Conservation (phyloP, 2,888 invertebrate species). For the Agonopterix arenella region DNA sequence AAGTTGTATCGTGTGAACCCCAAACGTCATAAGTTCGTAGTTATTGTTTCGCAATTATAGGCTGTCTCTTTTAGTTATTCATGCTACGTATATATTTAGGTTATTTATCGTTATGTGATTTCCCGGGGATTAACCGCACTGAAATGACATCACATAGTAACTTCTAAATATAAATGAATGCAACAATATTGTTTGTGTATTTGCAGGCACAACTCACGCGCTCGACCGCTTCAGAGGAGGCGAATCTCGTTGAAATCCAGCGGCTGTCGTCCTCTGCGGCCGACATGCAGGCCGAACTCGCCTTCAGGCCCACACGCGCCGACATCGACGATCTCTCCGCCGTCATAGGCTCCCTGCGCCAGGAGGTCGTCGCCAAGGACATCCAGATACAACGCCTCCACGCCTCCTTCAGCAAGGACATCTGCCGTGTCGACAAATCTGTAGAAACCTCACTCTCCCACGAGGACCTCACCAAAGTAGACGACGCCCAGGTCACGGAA, state of each 20-base stretch:
- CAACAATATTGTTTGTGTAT: neutral
- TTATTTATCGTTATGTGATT: no score
- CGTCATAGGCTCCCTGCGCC: constrained; percentile 44
- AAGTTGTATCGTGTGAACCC: no score
- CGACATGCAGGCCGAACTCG: constrained; percentile 75
- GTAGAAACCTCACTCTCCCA: constrained; percentile 28
- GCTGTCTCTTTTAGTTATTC: no score
- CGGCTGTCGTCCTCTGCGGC: constrained; percentile 65
- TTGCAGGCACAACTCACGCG: constrained; percentile 55
- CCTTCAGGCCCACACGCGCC: constrained; percentile 75
- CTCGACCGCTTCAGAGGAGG: constrained; percentile 72
- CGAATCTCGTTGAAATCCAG: constrained; percentile 75
- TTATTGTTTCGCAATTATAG: no score
- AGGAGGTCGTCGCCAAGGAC: constrained; percentile 37
- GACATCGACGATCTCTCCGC: constrained; percentile 75
- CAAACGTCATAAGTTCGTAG: no score
- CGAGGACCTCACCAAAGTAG: constrained; percentile 26
- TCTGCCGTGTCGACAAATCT: constrained; percentile 21
- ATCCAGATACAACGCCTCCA: constrained; percentile 31
- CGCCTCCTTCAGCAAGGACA: constrained; percentile 19
- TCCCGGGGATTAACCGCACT: no score
- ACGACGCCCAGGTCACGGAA: constrained; percentile 18
- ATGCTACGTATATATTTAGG: no score
- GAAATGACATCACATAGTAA: no score
- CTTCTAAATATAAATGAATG: no score